A percentile compares a stretch with the other conserved stretches of the same genome.
Evolutionary conservation across 2,888 invertebrate species (phyloP).

Genomic region (Temnothorax ravouxi): DNA sequence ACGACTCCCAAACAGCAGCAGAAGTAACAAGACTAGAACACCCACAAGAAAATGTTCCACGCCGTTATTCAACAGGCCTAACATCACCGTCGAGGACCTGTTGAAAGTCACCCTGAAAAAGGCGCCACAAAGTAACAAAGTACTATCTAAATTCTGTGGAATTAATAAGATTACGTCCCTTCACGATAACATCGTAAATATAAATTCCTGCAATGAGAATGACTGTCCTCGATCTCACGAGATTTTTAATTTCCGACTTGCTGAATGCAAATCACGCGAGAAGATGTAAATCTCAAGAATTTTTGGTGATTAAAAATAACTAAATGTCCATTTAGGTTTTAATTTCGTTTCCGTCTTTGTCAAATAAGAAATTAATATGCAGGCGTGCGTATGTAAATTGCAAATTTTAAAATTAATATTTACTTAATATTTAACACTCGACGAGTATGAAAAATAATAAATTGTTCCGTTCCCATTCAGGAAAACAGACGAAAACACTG

Average conservation of each 20-base stretch:
- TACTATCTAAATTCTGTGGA: conserved; percentile 55
- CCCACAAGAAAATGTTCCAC: conserved; percentile 78
- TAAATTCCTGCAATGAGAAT: not conserved
- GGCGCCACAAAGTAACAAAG: conserved; percentile 79
- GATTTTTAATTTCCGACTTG: not conserved
- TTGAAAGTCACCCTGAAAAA: conserved; percentile 84
- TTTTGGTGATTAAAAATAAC: not conserved
- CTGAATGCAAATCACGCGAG: not conserved
- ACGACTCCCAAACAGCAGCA: conserved; percentile 74
- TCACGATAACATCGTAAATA: not conserved
- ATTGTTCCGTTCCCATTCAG: conserved; percentile 63
- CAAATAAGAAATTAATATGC: not conserved
- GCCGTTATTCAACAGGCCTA: conserved; percentile 77
- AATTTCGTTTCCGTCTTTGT: not conserved
- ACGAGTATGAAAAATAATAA: not conserved
- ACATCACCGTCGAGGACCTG: conserved; percentile 85
- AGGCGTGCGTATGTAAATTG: not conserved
- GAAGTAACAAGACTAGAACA: conserved; percentile 66
- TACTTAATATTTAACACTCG: not conserved
- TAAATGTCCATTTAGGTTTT: too few species aligned
- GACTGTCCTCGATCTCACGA: not conserved
- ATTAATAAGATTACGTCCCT: not conserved
- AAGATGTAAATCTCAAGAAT: not conserved
- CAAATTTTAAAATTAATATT: not conserved
- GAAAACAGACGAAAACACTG: conserved; percentile 75